Base-by-base conservation (phyloP, 1,140 invertebrate genomes). In the Nomia melanderi region DNA sequence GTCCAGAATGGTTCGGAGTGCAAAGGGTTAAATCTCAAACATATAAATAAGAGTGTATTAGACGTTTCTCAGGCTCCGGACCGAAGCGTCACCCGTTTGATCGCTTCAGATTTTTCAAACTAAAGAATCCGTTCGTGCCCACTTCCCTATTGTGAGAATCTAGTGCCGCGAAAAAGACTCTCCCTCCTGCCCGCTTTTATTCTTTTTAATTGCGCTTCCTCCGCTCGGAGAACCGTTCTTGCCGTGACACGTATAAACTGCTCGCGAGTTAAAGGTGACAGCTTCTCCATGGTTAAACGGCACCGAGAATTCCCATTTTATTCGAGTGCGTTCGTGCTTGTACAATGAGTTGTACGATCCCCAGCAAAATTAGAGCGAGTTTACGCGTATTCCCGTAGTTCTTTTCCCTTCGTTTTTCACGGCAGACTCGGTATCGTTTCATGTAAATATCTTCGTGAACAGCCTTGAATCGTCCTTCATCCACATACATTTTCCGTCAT, bases 291-390 rank as follows among this genome's bases (percentile, higher is more conserved):
- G 27, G 23, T 57, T 27, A 44, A 75, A 59, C 64, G 57, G 53
- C 50, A 59, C 57, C 57, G 23, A 36, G 64, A 31, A 69, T 67
- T 17, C 31, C 12, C 50, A 56, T 75, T n/a, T 66, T n/a, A 65
- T 27, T 65, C 36, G 33, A n/a, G 5, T 14, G 53, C n/a, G 53
- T 7, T 62, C 44, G 50, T 53, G 67, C 50, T 64, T 56, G 66
- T 66, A 79, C 82, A 84, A 84, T 84, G 77, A 84, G 66, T 84
- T 79, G 74, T 77, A 71, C 66, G 73, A 82, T 75, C 65, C 36
- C 36, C 11, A 39, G 41, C 50, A 69, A 53, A 53, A 25, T 67
- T 50, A 54, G 59, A 50, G 54, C 54, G 56, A 66, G 27, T 62
- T 44, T 56, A 39, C 59, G 54, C 23, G 54, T 17, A 3, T 69